Evolutionary conservation across 2,797 vertebrate species (phyloP), one percentile per base, ranked within the genome.

Genomic region (Neomorphus geoffroyi): DNA sequence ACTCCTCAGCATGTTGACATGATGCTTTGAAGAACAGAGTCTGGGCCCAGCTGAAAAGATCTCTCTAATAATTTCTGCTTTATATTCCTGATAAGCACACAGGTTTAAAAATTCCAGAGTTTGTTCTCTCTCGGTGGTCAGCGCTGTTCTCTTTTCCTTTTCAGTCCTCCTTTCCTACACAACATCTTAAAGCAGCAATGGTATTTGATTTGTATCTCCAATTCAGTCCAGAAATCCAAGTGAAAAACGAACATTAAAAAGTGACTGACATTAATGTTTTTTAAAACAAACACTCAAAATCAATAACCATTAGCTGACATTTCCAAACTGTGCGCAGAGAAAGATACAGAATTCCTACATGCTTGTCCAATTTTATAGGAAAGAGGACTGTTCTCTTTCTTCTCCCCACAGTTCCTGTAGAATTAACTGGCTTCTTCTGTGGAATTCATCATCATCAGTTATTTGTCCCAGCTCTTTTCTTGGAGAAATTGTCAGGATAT

Each of bases 31-130:
- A 65, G 65, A 43, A 32, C 77, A 96, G 86, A 93, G 50, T 28
- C 84, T 30, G 71, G 50, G 58, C 69, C 33, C 24, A 89, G 78
- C 83, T 88, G 48, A 85, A 61, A 86, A 83, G 71, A 89, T 90
- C 88, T 51, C 86, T 57, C 71, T 61, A 85, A 61, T 80, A 88
- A 90, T 94, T 93, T 85, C 92, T 95, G 86, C 84, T 93, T 81
- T 75, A 46, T 89, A 92, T 89, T 93, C 80, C 69, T 70, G 92
- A 88, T 75, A 92, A 92, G 58, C 33, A 64, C 71, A 51, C 3
- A 26, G 18, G 51, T 85, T 90, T 58, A 24, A 75, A 86, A 93
- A 73, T 18, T 61, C 65, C 70, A 87, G 70, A 84, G 15, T 14
- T 73, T 78, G 50, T 22, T 91, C 74, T 80, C 70, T 58, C 41